Percentiles rank a stretch among this genome's conserved stretches.
These are phyloP conservation scores for Drosophila arizonae DNA, from an alignment of 1,140 invertebrate species.

Conservation along the genomic window DNA sequence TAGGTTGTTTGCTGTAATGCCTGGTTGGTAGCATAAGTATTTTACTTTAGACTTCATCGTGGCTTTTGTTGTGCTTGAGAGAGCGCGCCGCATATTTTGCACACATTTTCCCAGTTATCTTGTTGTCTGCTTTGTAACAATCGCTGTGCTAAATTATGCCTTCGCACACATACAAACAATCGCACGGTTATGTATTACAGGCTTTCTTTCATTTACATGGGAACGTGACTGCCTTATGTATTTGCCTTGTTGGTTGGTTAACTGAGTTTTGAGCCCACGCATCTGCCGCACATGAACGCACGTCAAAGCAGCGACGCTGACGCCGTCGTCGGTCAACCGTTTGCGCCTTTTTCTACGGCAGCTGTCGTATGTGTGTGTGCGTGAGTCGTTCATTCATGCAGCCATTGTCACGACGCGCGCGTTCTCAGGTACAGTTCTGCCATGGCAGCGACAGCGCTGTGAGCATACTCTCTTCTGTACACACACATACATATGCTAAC, in stretches of 20 bases:
- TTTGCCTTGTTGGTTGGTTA: slow-evolving; percentile 56
- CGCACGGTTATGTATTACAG: slow-evolving; percentile 44
- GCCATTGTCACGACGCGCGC: slow-evolving; percentile 52
- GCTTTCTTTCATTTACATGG: slow-evolving; percentile 61
- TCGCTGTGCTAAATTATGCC: slow-evolving; percentile 56
- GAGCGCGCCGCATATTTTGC: slow-evolving; percentile 56
- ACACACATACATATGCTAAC: neutral
- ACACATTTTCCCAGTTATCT: slow-evolving; percentile 63
- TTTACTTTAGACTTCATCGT: slow-evolving; percentile 39
- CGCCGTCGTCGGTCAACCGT: slow-evolving; percentile 44
- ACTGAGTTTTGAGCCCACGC: slow-evolving; percentile 66
- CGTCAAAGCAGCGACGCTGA: slow-evolving; percentile 31
- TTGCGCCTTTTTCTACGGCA: slow-evolving; percentile 74
- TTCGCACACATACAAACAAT: slow-evolving; percentile 14
- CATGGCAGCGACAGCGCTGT: slow-evolving; percentile 33
- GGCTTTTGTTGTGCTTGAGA: slow-evolving; percentile 44
- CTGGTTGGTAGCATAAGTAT: slow-evolving; percentile 20
- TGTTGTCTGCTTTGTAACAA: slow-evolving; percentile 67
- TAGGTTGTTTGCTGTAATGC: slow-evolving; percentile 6
- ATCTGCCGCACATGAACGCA: slow-evolving; percentile 27
- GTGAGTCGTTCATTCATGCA: slow-evolving; percentile 74
- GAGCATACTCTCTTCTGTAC: slow-evolving; percentile 19
- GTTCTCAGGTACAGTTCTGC: slow-evolving; percentile 76
- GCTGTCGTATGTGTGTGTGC: slow-evolving; percentile 49
- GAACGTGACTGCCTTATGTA: slow-evolving; percentile 71